Conservation (phyloP, 2,888 invertebrate genomes). For the Lasioglossum oenotherae region DNA sequence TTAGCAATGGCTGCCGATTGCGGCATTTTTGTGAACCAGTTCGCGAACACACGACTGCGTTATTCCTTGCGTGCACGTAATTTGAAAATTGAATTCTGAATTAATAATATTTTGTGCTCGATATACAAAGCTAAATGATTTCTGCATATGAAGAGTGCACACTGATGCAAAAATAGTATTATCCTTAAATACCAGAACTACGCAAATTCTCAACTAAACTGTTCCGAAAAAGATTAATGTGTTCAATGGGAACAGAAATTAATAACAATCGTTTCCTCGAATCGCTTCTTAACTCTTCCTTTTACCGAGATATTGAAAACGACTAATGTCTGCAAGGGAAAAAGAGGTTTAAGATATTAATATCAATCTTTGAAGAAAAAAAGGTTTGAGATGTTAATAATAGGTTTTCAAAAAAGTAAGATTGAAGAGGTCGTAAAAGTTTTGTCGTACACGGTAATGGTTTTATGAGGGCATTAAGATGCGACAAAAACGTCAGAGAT, state of each 20-base stretch:
- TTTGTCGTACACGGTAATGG: background rate
- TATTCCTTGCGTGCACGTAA: background rate
- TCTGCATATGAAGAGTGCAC: background rate
- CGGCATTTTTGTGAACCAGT: background rate
- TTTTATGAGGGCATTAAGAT: background rate
- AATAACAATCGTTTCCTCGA: background rate
- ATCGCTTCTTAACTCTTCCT: background rate
- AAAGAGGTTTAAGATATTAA: background rate
- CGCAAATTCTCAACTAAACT: background rate
- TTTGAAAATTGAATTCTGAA: background rate
- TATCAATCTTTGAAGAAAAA: background rate
- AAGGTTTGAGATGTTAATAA: background rate
- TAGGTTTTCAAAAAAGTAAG: background rate
- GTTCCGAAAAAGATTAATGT: background rate
- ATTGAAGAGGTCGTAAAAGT: background rate
- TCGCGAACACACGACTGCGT: background rate
- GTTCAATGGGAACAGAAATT: background rate
- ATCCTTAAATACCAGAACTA: background rate
- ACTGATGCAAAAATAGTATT: background rate
- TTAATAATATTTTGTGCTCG: background rate
- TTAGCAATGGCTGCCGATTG: background rate
- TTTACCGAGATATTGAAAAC: background rate
- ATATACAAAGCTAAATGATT: background rate
- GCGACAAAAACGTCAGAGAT: constrained; percentile 1
- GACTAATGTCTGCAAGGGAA: background rate